phyloP scores from a whole-genome alignment of 2,888 invertebrate species.

The Tachina lurida region DNA sequence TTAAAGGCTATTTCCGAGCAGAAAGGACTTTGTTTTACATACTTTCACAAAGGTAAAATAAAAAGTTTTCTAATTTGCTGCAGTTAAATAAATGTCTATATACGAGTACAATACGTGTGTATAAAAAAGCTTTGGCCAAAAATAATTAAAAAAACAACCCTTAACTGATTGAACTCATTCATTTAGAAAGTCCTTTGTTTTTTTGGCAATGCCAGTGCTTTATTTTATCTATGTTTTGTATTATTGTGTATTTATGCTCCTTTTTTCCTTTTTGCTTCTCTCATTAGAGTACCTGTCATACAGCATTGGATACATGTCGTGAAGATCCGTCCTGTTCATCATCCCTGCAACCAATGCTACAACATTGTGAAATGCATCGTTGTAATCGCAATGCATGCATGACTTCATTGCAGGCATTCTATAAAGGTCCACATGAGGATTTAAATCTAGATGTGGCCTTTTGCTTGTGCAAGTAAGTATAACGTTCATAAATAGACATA shows the following conservation, averaged over 20 bases:
- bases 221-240: slow-evolving; percentile 44
- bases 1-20: too few species aligned
- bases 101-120: neutral
- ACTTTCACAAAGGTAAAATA: neutral
- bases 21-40: neutral
- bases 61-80: slow-evolving; percentile 5
- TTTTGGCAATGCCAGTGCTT: slow-evolving; percentile 38
- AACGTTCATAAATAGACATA: slow-evolving; percentile 9
- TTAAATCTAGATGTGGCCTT: slow-evolving; percentile 96
- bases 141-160: neutral
- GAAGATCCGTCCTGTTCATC: slow-evolving; percentile 91
- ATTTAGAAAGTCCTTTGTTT: slow-evolving; percentile 58
- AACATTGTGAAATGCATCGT: slow-evolving; percentile 89
- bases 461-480: slow-evolving; percentile 94
- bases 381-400: slow-evolving; percentile 94
- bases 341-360: slow-evolving; percentile 92
- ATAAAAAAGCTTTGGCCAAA: neutral
- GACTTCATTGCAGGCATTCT: slow-evolving; percentile 93
- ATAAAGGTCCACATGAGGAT: slow-evolving; percentile 90
- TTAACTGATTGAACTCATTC: slow-evolving; percentile 68
- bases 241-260: slow-evolving; percentile 46
- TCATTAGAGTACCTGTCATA: slow-evolving; percentile 92
- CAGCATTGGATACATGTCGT: slow-evolving; percentile 91
- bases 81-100: slow-evolving; percentile 6
- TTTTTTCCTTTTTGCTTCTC: slow-evolving; percentile 42